phyloP scores from a whole-genome alignment of 2,113 vertebrate genomes.

The Spea bombifrons region DNA sequence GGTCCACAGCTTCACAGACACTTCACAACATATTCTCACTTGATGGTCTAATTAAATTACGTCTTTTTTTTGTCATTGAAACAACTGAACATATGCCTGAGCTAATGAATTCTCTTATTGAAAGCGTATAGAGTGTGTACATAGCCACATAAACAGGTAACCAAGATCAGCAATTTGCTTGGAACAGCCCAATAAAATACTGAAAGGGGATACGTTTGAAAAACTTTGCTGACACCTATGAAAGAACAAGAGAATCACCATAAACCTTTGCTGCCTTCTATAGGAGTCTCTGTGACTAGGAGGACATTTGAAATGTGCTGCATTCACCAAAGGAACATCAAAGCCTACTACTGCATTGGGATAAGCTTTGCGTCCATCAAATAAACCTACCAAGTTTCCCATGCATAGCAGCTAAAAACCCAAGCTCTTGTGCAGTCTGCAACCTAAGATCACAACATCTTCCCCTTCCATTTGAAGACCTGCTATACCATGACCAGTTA shows the following conservation, averaged over 20 bases:
- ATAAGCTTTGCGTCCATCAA: conserved; percentile 46
- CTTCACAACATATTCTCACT: conserved; percentile 63
- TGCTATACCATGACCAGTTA: conserved; percentile 1
- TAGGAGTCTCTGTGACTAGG: conserved; percentile 44
- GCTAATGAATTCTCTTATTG: conserved; percentile 70
- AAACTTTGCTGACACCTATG: conserved; percentile 59
- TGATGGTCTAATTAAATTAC: conserved; percentile 75
- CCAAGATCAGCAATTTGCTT: conserved; percentile 54
- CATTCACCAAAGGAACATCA: conserved; percentile 45
- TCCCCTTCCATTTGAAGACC: conserved; percentile 14
- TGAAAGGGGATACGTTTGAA: conserved; percentile 52
- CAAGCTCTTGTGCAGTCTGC: conserved; percentile 24
- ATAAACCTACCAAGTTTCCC: conserved; percentile 36
- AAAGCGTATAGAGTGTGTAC: conserved; percentile 49
- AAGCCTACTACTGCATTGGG: conserved; percentile 42
- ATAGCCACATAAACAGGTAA: conserved; percentile 54
- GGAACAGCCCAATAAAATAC: conserved; percentile 61
- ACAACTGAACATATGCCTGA: conserved; percentile 63
- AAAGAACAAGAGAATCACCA: conserved; percentile 66
- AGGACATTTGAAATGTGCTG: conserved; percentile 47
- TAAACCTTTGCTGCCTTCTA: conserved; percentile 59
- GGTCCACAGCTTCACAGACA: conserved; percentile 60
- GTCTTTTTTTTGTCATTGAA: conserved; percentile 58
- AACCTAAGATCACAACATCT: conserved; percentile 21
- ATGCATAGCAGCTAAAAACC: conserved; percentile 27